Conservation (phyloP, 1,140 invertebrate species). For the Eurosta solidaginis region DNA sequence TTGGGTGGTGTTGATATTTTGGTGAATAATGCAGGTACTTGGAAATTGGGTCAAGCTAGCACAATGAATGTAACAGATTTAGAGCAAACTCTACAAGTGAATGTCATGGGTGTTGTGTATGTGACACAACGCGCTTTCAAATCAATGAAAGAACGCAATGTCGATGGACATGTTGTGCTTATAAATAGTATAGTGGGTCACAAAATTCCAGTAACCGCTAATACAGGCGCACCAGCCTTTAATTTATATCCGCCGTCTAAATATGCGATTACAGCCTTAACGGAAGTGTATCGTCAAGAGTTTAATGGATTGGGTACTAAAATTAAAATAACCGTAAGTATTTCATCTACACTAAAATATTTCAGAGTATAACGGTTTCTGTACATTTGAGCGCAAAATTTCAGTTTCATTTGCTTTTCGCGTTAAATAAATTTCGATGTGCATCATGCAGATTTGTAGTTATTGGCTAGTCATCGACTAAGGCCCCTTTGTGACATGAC, state of each 20-base stretch:
- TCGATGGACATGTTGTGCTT: constrained; percentile 73
- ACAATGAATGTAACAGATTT: constrained; percentile 56
- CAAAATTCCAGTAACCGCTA: constrained; percentile 53
- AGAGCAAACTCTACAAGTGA: constrained; percentile 68
- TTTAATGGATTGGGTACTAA: constrained; percentile 63
- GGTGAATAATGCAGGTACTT: constrained; percentile 75
- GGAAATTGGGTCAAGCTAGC: constrained; percentile 57
- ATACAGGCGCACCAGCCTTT: constrained; percentile 47
- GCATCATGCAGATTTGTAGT: too few species aligned
- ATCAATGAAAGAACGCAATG: constrained; percentile 68
- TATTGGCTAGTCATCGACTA: too few species aligned
- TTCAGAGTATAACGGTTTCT: too few species aligned
- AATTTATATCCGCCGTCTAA: constrained; percentile 71
- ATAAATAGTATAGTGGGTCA: constrained; percentile 69
- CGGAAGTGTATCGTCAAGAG: constrained; percentile 69
- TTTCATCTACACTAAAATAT: too few species aligned
- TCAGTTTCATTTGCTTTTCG: too few species aligned
- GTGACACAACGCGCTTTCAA: constrained; percentile 70
- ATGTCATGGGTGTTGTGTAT: constrained; percentile 70
- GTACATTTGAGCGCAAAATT: too few species aligned
- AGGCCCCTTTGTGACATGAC: too few species aligned
- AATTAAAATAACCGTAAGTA: constrained; percentile 72
- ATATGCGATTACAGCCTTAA: constrained; percentile 70
- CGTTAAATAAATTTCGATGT: too few species aligned
- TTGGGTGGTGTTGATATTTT: constrained; percentile 72